Evolutionary conservation across 2,888 invertebrate species (phyloP), one percentile per base, ranked within the genome.

Genomic region (Drosophila prolongata): DNA sequence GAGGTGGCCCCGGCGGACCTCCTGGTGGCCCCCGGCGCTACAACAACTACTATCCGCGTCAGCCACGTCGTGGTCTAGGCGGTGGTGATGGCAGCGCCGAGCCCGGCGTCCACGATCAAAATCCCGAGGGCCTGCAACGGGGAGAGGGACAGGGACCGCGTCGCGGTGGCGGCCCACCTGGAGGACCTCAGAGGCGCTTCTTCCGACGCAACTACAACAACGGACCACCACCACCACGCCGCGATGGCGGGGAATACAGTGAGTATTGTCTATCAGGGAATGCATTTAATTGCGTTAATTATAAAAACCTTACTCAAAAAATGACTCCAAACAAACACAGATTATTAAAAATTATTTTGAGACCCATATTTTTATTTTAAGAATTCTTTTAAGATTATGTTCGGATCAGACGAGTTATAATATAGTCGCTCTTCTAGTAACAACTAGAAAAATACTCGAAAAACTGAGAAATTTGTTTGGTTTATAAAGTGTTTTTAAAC

Each of bases 181-280:
- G 89, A 35, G 93, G 94, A 89, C 93, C 93, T 79, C 90, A 83
- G 76, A 84, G 94, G 89, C 94, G 95, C 87, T 96, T 95, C 93
- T 96, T 95, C 95, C 95, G 95, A 87, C 95, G 95, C 80, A 96
- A 96, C 91, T 95, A 95, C 94, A 79, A 83, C 68, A 81, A 83
- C 69, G 89, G 89, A 56, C 89, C 89, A 67, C 89, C 89, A 35
- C 90, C 91, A 65, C 90, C 91, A 66, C 89, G 90, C 69, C 89
- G 90, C 71, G 89, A 89, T 69, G 86, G 90, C 54, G 78, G 86
- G 70, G 91, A 91, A 67, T 91, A 90, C 76, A 87, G 85, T 84
- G 65, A 87, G 30, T 30, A 30, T 30, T 8, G 8, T 2, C 30
- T 6, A 30, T 30, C 8, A 2, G 30, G 8, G 8, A 30, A 30